Evolutionary conservation across 2,797 vertebrate species (phyloP).

Genomic region (Cynodonichthys magdalenae): DNA sequence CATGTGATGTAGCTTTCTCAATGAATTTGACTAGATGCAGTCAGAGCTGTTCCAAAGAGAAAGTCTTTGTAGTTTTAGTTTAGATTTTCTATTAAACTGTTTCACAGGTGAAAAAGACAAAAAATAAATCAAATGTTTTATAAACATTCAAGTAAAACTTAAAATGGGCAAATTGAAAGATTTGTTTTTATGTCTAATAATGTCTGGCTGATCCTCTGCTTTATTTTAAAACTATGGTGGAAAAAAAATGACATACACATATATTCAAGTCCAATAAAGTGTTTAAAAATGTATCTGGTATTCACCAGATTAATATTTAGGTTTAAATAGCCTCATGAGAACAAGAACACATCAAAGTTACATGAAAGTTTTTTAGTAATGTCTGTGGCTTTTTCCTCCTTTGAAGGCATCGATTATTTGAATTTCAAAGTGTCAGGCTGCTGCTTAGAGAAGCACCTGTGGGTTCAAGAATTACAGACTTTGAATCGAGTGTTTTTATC

Average conservation of each 20-base stretch:
- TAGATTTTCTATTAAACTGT: conserved; percentile 1
- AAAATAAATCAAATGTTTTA: neutral
- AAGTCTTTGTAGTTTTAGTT: conserved; percentile 8
- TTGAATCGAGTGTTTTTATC: neutral
- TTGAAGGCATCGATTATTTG: neutral
- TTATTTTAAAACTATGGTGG: neutral
- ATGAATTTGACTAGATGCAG: neutral
- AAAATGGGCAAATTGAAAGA: neutral
- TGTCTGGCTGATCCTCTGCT: no score
- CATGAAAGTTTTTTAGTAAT: no score
- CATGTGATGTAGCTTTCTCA: neutral
- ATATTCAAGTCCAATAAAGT: no score
- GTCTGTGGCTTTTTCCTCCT: neutral
- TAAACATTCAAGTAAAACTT: neutral
- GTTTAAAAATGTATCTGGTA: no score
- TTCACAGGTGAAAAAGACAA: neutral
- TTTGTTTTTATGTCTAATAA: neutral
- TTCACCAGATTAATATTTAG: no score
- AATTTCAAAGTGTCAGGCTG: neutral
- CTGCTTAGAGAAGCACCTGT: neutral
- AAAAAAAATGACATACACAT: no score
- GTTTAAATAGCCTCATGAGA: no score
- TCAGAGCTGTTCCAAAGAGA: neutral
- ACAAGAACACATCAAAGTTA: no score
- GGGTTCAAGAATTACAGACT: neutral